Evolutionary conservation across 2,113 vertebrate species (phyloP), one percentile per base, ranked within the genome.

Genomic region (Cathartes aura): DNA sequence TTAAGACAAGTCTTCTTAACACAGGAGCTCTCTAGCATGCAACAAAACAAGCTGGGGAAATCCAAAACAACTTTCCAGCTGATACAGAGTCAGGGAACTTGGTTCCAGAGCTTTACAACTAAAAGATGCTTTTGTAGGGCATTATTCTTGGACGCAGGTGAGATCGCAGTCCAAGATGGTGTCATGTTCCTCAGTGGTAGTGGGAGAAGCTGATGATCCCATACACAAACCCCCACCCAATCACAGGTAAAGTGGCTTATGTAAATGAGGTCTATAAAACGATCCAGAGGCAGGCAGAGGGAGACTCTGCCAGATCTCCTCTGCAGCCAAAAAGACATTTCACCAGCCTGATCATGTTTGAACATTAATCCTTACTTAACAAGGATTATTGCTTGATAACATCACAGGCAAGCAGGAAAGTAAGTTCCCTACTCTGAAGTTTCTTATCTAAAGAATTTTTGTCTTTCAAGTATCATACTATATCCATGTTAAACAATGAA

Each of bases 281-380:
- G 30, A 84, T 84, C 60, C 91, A 75, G 68, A 91, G 81, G 87
- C 82, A 93, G 78, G 55, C 50, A 83, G 23, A 53, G 64, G 50
- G 72, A 95, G 73, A 30, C 24, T 58, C 53, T 95, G 95, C 93
- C 96, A 97, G 94, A 45, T 76, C 78, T 68, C 56, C 64, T 84
- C 87, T 75, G 58, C 62, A 93, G 93, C 89, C 87, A 94, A 80
- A 52, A 59, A 93, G 87, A 47, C 29, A 64, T 58, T 93, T 93
- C 81, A 96, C 90, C 93, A 96, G 89, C 84, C 10, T 68, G 66
- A 84, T 97, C 97, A 87, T 96, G 94, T 90, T 76, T 79, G 70
- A 97, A 93, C 91, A 80, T 91, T 97, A 93, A 96, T 91, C 71
- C 87, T 87, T 80, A 72, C 87, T 90, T 96, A 93, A 79, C 78